phyloP scores from a whole-genome alignment of 1,140 invertebrate genomes.

The Thaumetopoea pityocampa region DNA sequence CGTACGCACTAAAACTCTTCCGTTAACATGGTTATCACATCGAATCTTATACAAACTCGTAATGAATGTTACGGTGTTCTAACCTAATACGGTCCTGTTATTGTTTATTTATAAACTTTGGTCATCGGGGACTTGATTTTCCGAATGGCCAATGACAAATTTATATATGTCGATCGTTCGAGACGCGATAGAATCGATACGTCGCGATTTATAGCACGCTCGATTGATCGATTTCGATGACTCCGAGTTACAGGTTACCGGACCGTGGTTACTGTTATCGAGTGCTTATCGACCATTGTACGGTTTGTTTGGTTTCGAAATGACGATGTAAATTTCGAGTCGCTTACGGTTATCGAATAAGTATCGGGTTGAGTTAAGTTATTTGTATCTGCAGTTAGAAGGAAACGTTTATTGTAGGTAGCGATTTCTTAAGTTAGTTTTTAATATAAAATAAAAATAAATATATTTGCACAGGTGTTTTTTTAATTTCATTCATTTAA shows the following conservation, averaged over 20 bases:
- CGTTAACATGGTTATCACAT: conserved; percentile 33
- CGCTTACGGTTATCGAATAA: no score
- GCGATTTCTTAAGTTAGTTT: no score
- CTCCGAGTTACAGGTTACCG: conserved; percentile 37
- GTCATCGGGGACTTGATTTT: conserved; percentile 41
- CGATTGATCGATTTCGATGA: conserved; percentile 65
- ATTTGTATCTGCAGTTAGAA: no score
- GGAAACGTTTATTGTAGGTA: no score
- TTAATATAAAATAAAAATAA: no score
- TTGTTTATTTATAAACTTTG: conserved; percentile 70
- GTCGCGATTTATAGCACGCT: conserved; percentile 58
- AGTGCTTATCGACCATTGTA: conserved; percentile 32
- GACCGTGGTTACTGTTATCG: conserved; percentile 35
- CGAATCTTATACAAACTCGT: conserved; percentile 38
- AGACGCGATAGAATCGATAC: conserved; percentile 63
- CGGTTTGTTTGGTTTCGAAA: conserved; percentile 29
- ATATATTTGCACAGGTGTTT: no score
- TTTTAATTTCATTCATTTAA: no score
- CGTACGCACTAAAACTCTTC: conserved; percentile 33
- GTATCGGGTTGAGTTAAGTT: no score
- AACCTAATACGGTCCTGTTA: conserved; percentile 55
- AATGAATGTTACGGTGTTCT: conserved; percentile 56
- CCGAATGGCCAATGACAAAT: conserved; percentile 63
- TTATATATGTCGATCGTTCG: conserved; percentile 66
- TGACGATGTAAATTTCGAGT: no score